These are phyloP conservation scores for Phaonia tiefii DNA, from an alignment of 2,888 invertebrate genomes.

Conservation along the genomic window DNA sequence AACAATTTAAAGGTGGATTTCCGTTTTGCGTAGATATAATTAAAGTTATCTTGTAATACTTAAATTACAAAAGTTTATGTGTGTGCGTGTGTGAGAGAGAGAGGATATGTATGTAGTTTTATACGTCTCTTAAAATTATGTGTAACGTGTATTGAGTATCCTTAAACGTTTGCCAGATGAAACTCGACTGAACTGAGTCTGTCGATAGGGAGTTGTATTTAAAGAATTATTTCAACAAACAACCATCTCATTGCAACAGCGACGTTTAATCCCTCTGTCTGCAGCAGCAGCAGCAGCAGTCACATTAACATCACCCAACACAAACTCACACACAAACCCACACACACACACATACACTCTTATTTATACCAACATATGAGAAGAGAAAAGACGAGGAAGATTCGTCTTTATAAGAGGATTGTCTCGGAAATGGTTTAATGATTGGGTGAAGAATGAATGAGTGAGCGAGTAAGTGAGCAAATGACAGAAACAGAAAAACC, in stretches of 20 bases:
- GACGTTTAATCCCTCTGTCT: conserved; percentile 62
- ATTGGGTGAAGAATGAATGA: conserved; percentile 31
- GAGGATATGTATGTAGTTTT: conserved; percentile 8
- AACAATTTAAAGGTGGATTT: conserved; percentile 51
- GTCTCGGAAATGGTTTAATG: conserved; percentile 55
- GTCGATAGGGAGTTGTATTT: conserved; percentile 78
- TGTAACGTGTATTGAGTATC: conserved; percentile 56
- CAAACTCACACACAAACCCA: not conserved
- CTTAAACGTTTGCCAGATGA: conserved; percentile 75
- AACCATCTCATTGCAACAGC: conserved; percentile 23
- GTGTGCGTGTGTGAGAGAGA: conserved; percentile 28
- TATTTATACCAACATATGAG: conserved; percentile 8
- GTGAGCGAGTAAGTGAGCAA: conserved; percentile 60
- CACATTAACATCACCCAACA: conserved; percentile 43
- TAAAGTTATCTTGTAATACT: conserved; percentile 29
- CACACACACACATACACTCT: conserved; percentile 17
- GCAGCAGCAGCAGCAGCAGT: conserved; percentile 41
- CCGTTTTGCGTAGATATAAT: conserved; percentile 41
- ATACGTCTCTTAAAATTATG: conserved; percentile 11
- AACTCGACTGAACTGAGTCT: conserved; percentile 76
- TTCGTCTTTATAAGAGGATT: conserved; percentile 58
- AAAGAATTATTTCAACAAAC: conserved; percentile 71
- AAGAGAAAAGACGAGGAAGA: conserved; percentile 41
- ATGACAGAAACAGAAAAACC: conserved; percentile 5
- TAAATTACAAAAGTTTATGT: conserved; percentile 45